These are phyloP conservation scores for Choristoneura rosaceana DNA, from an alignment of 2,888 invertebrate genomes.

Conservation along the genomic window DNA sequence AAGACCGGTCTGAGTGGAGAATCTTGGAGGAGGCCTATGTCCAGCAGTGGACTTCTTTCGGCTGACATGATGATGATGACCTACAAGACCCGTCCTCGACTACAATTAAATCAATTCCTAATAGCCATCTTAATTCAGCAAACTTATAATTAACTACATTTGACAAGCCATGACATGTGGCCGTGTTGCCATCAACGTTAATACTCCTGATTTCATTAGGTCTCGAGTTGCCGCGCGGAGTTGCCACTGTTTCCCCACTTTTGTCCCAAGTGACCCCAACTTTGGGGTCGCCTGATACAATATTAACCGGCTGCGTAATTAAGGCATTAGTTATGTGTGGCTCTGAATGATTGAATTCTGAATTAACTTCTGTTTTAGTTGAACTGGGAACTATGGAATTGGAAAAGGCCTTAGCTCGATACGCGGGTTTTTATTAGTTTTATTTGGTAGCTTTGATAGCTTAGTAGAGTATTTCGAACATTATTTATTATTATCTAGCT, in stretches of 20 bases:
- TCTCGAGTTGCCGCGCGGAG: conserved; percentile 14
- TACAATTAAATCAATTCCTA: not conserved
- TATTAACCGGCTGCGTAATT: conserved; percentile 26
- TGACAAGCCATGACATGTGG: conserved; percentile 5
- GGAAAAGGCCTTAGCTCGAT: not conserved
- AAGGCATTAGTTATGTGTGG: conserved; percentile 28
- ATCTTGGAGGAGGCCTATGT: too few species aligned
- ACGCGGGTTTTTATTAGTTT: not conserved
- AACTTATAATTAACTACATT: conserved; percentile 9
- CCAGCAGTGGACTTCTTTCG: too few species aligned
- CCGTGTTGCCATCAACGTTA: conserved; percentile 15
- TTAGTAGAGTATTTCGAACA: too few species aligned
- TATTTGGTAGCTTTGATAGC: not conserved
- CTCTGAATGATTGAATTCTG: conserved; percentile 30
- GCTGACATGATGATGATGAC: too few species aligned
- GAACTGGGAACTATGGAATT: not conserved
- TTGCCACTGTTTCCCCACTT: conserved; percentile 6
- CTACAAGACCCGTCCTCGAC: not conserved
- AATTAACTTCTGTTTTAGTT: conserved; percentile 9
- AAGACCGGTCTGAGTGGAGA: too few species aligned
- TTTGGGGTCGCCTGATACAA: conserved; percentile 26
- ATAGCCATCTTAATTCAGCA: not conserved
- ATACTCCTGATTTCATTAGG: conserved; percentile 32
- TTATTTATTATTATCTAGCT: too few species aligned
- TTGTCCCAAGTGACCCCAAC: conserved; percentile 26